These are phyloP conservation scores for Lamprotornis superbus DNA, from an alignment of 2,113 vertebrate species.

Conservation along the genomic window DNA sequence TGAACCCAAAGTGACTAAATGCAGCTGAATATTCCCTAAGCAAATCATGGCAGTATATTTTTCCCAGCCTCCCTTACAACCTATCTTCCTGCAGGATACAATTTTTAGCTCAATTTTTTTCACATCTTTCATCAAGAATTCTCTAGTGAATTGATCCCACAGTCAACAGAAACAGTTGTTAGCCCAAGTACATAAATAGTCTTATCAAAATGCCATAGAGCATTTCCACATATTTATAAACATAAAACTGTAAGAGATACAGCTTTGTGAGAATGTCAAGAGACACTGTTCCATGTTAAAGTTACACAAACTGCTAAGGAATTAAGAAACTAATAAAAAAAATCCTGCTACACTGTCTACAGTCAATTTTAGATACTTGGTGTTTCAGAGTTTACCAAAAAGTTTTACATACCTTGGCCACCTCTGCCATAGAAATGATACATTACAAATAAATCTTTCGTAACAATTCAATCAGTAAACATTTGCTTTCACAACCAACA, in stretches of 20 bases:
- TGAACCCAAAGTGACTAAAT: neutral
- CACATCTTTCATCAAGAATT: neutral
- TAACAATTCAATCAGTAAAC: neutral
- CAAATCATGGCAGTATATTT: neutral
- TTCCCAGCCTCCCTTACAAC: neutral
- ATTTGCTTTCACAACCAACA: neutral
- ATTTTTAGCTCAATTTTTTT: neutral
- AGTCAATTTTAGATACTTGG: neutral
- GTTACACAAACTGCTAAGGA: neutral
- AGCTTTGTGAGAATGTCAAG: neutral
- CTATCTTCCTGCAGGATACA: neutral
- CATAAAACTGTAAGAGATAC: neutral
- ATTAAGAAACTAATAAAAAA: neutral
- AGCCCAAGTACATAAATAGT: neutral
- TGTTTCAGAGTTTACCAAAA: neutral
- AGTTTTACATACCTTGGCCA: accelerated
- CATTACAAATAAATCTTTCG: neutral
- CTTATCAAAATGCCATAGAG: neutral
- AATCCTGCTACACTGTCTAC: neutral
- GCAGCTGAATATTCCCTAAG: neutral
- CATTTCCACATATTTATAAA: neutral
- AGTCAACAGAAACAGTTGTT: neutral
- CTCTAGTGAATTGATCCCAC: neutral
- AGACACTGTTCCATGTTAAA: neutral
- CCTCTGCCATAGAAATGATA: neutral